These are phyloP conservation scores for Engraulis encrasicolus DNA, from an alignment of 2,113 vertebrate species.

Conservation along the genomic window DNA sequence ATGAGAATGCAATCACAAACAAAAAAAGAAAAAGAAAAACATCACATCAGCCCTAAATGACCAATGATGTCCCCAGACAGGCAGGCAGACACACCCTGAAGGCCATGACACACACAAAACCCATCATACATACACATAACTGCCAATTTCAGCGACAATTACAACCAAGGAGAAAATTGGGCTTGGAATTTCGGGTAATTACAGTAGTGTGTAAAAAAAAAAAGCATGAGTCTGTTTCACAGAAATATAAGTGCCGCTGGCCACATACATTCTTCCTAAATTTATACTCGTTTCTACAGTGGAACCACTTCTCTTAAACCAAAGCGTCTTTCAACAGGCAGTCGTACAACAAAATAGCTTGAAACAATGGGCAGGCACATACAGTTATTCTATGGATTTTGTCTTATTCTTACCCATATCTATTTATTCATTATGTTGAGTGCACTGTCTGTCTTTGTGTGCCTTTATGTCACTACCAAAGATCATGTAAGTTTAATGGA, in stretches of 20 bases:
- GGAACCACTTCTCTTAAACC: neutral
- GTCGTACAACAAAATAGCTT: neutral
- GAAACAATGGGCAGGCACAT: neutral
- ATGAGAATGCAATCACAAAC: conserved; percentile 22
- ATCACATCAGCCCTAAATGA: conserved; percentile 26
- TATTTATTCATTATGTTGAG: too few species aligned
- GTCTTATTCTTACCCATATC: too few species aligned
- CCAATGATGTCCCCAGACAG: conserved; percentile 20
- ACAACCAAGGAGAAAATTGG: conserved; percentile 30
- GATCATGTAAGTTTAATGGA: too few species aligned
- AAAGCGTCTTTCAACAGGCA: neutral
- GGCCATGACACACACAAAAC: conserved; percentile 33
- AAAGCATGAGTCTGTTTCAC: neutral
- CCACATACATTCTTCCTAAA: neutral
- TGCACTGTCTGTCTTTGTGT: too few species aligned
- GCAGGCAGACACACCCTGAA: conserved; percentile 35
- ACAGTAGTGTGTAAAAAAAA: neutral
- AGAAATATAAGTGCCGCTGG: neutral
- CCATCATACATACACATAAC: conserved; percentile 26
- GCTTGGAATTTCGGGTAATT: conserved; percentile 23
- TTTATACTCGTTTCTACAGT: neutral
- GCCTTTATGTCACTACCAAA: too few species aligned
- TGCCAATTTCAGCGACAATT: conserved; percentile 35
- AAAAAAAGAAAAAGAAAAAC: too few species aligned
- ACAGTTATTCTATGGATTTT: neutral